These are phyloP conservation scores for Alfaro cultratus DNA, from an alignment of 2,797 vertebrate species.

Conservation along the genomic window DNA sequence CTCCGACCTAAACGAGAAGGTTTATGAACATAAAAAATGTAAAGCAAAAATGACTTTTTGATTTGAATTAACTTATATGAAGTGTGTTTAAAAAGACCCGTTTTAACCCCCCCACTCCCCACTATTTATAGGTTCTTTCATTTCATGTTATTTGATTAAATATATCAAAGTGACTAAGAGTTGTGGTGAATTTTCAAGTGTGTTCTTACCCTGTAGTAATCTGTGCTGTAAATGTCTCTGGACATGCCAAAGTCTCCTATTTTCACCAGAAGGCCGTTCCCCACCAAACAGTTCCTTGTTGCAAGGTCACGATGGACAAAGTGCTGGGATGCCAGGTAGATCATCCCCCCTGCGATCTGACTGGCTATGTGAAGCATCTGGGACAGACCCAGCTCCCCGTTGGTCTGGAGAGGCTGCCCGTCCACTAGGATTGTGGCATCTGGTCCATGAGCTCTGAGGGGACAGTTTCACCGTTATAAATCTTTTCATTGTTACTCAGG, in stretches of 20 bases:
- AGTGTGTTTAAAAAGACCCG: neutral
- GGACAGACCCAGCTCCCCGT: constrained; percentile 92
- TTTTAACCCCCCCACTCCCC: too few species aligned
- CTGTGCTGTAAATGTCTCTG: constrained; percentile 98
- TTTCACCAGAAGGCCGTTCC: constrained; percentile 95
- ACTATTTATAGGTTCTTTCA: neutral
- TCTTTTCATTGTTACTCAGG: neutral
- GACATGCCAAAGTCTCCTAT: constrained; percentile 99
- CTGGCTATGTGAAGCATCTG: constrained; percentile 98
- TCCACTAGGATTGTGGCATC: constrained; percentile 97
- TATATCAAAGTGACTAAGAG: neutral
- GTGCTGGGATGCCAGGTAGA: constrained; percentile 96
- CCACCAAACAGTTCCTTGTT: constrained; percentile 97
- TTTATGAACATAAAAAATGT: neutral
- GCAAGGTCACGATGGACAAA: constrained; percentile 98
- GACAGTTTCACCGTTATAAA: neutral
- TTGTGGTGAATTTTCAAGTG: neutral
- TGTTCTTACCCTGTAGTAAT: constrained; percentile 96
- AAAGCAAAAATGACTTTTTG: neutral
- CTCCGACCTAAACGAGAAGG: constrained; percentile 85
- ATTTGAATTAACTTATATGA: neutral
- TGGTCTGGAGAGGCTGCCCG: constrained; percentile 93
- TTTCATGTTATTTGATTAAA: neutral
- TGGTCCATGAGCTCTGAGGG: constrained; percentile 92
- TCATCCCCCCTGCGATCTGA: constrained; percentile 97